phyloP scores from a whole-genome alignment of 53 echinoderm and acorn worm genomes.

The Arbacia lixula region DNA sequence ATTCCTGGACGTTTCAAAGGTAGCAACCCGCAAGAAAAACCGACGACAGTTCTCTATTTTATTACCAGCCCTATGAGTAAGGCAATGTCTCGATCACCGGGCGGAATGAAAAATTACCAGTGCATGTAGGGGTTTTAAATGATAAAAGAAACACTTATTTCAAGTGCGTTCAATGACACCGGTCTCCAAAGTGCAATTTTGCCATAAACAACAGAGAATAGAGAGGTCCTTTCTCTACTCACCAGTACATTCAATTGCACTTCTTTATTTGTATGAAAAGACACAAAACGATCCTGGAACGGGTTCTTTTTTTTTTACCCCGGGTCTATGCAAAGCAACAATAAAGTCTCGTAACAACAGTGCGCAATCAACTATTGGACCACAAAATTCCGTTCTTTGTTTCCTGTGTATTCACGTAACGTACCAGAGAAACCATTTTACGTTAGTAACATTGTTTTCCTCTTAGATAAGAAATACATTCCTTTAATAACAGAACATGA shows the following conservation, averaged over 20 bases:
- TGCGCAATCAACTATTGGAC: constrained; percentile 28
- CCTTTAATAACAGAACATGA: too few species aligned
- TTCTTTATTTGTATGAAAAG: constrained; percentile 52
- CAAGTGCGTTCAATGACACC: constrained; percentile 49
- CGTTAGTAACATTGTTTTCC: too few species aligned
- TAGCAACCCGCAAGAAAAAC: too few species aligned
- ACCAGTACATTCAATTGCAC: constrained; percentile 57
- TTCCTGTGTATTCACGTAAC: background rate
- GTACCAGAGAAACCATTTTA: too few species aligned
- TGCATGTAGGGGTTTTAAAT: constrained; percentile 12
- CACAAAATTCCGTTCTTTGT: background rate
- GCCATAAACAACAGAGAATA: constrained; percentile 47
- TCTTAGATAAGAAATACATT: too few species aligned
- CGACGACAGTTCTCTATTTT: too few species aligned
- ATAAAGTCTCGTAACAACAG: constrained; percentile 41
- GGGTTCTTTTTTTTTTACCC: constrained; percentile 7
- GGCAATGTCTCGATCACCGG: too few species aligned
- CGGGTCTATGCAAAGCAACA: too few species aligned
- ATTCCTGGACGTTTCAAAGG: too few species aligned
- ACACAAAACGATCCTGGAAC: constrained; percentile 46
- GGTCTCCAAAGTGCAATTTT: constrained; percentile 30
- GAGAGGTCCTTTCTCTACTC: constrained; percentile 10
- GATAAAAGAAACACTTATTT: constrained; percentile 61
- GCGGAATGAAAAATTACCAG: constrained; percentile 45
- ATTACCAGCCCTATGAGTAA: too few species aligned